A percentile compares a stretch with the other conserved stretches of the same genome.
These are phyloP conservation scores for Madoqua kirkii DNA, from an alignment of 2,113 vertebrate genomes.

Conservation along the genomic window DNA sequence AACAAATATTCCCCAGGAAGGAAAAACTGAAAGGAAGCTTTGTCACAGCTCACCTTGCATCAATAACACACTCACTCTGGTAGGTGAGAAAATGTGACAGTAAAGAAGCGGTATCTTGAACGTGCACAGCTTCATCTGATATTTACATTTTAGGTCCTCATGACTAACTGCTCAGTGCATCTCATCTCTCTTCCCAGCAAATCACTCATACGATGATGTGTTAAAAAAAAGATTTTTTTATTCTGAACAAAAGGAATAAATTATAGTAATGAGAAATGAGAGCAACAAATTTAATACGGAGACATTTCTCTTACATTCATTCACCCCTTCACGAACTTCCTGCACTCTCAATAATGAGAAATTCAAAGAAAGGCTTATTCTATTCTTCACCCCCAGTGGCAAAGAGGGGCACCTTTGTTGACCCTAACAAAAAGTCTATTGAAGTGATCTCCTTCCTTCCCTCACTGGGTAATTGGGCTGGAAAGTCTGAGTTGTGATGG, in stretches of 20 bases:
- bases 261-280: constrained; percentile 47
- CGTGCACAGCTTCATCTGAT: background rate
- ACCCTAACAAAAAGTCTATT: constrained; percentile 70
- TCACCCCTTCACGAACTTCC: constrained; percentile 53
- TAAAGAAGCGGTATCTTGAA: background rate
- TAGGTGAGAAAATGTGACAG: constrained; percentile 1
- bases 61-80: background rate
- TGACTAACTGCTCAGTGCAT: background rate
- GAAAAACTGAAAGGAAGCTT: constrained; percentile 17
- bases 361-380: constrained; percentile 67
- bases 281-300: constrained; percentile 47
- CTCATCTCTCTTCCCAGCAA: background rate
- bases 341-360: constrained; percentile 55
- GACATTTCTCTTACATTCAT: constrained; percentile 43
- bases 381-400: constrained; percentile 34
- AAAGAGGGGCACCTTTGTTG: constrained; percentile 66
- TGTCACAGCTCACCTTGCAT: background rate
- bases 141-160: background rate
- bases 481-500: constrained; percentile 56
- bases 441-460: constrained; percentile 41
- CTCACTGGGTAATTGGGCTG: constrained; percentile 50
- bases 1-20: background rate
- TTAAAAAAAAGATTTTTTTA: constrained; percentile 17
- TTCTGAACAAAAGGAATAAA: constrained; percentile 29
- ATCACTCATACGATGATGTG: background rate